A percentile compares a stretch with the other conserved stretches of the same genome.
phyloP scores from a whole-genome alignment of 2,888 invertebrate genomes.

The Spisula solida region DNA sequence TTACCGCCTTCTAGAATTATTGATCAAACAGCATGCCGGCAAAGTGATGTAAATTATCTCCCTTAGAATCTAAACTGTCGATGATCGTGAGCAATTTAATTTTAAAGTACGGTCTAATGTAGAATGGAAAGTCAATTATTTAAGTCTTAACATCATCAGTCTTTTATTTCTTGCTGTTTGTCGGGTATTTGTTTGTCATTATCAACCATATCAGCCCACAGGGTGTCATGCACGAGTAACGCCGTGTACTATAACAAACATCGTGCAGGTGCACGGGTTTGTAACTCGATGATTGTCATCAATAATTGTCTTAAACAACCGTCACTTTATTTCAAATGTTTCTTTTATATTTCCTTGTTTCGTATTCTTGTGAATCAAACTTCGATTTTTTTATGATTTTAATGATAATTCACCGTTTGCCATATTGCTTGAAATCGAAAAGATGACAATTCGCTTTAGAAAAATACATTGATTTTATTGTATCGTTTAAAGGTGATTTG shows the following conservation, averaged over 20 bases:
- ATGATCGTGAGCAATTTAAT: slow-evolving; percentile 38
- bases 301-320: slow-evolving; percentile 20
- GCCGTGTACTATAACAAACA: background rate
- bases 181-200: slow-evolving; percentile 35
- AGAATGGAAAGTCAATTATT: slow-evolving; percentile 53
- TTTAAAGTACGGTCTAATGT: slow-evolving; percentile 44
- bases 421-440: slow-evolving; percentile 12
- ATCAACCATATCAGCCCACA: slow-evolving; percentile 11
- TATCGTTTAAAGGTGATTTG: slow-evolving; percentile 6
- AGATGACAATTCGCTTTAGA: background rate
- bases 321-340: background rate
- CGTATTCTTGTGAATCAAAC: background rate
- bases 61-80: slow-evolving; percentile 21
- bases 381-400: background rate
- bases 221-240: slow-evolving; percentile 35
- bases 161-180: slow-evolving; percentile 41
- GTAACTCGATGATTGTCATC: background rate
- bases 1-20: background rate
- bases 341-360: background rate
- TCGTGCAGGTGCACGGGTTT: slow-evolving; percentile 38
- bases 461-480: slow-evolving; percentile 2
- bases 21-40: background rate
- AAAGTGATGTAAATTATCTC: background rate
- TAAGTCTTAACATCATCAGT: slow-evolving; percentile 41
- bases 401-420: background rate